phyloP scores from a whole-genome alignment of 2,797 vertebrate species.

The Sardinella longiceps region DNA sequence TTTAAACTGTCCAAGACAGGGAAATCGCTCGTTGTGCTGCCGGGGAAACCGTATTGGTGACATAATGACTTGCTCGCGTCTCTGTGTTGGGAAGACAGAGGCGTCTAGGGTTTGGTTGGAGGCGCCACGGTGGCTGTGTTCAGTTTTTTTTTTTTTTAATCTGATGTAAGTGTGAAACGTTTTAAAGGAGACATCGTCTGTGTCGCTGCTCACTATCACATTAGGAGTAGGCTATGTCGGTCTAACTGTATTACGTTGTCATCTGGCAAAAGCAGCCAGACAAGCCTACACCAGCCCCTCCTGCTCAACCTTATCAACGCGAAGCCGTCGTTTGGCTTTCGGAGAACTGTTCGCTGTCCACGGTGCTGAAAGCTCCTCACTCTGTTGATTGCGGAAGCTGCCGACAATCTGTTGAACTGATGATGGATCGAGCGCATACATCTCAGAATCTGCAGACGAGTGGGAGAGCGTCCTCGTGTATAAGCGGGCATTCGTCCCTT shows the following conservation, averaged over 20 bases:
- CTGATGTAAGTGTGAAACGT: not conserved
- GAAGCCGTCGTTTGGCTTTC: conserved; percentile 12
- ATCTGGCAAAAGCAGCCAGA: not conserved
- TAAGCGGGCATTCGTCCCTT: not conserved
- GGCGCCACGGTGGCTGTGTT: not conserved
- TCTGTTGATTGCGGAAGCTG: not conserved
- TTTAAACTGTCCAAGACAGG: not conserved
- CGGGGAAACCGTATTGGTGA: conserved; percentile 15
- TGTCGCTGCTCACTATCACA: not conserved
- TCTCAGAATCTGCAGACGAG: not conserved
- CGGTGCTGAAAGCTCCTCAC: not conserved
- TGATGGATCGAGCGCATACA: not conserved
- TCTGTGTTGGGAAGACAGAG: not conserved
- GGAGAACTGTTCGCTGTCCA: not conserved
- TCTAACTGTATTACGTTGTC: not conserved
- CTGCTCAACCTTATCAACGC: not conserved
- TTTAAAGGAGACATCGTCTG: not conserved
- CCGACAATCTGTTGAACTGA: not conserved
- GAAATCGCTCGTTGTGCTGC: not conserved
- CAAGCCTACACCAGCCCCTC: not conserved
- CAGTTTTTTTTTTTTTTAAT: not conserved
- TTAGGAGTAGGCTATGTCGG: not conserved
- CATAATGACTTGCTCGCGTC: not conserved
- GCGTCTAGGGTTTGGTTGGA: conserved; percentile 1
- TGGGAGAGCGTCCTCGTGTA: not conserved